These are phyloP conservation scores for Zootoca vivipara DNA, from an alignment of 2,113 vertebrate species.

Conservation along the genomic window DNA sequence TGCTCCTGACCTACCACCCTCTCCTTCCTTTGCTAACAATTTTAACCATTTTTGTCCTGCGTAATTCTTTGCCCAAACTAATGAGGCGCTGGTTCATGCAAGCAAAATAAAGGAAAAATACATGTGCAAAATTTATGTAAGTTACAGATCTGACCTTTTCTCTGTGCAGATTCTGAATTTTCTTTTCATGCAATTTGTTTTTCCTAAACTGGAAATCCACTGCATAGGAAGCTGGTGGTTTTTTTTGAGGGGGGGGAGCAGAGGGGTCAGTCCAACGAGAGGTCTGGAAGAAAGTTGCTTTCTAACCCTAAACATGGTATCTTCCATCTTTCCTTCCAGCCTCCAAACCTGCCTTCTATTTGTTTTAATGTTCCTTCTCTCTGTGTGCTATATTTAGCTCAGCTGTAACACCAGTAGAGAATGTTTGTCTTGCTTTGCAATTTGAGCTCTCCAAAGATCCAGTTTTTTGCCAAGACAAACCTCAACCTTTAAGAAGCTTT, in stretches of 20 bases:
- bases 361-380: constrained; percentile 41
- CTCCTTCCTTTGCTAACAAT: not conserved
- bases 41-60: not conserved
- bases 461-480: constrained; percentile 48
- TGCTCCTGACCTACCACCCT: not conserved
- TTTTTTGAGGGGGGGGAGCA: not conserved
- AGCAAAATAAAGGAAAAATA: not conserved
- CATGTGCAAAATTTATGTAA: not conserved
- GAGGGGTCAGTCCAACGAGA: not conserved
- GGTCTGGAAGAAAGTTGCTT: not conserved
- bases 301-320: constrained; percentile 18
- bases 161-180: not conserved
- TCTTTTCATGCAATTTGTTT: not conserved
- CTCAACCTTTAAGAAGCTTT: constrained; percentile 22
- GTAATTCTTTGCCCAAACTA: not conserved
- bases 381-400: constrained; percentile 48
- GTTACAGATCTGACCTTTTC: not conserved
- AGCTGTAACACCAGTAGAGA: constrained; percentile 27
- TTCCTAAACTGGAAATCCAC: not conserved
- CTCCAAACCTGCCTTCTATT: not conserved
- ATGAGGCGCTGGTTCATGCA: not conserved
- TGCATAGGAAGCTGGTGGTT: not conserved
- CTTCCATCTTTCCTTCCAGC: not conserved
- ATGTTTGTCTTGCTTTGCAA: constrained; percentile 39
- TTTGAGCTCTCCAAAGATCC: constrained; percentile 23